Conservation (phyloP, 2,113 vertebrate species). For the Lathamus discolor region DNA sequence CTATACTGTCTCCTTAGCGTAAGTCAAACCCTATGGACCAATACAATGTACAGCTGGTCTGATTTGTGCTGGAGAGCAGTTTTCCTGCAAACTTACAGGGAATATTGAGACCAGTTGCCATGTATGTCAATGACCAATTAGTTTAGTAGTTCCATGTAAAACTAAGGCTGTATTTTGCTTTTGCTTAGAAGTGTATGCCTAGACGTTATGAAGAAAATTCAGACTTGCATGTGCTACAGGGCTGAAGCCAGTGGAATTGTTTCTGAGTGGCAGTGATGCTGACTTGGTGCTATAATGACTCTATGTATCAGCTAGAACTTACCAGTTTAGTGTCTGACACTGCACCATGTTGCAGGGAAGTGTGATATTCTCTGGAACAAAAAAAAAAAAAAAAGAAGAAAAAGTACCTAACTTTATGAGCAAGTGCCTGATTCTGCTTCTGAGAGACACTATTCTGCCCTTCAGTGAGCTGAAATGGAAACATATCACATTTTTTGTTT, state of each 20-base stretch:
- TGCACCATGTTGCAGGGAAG: not conserved
- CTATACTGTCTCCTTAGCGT: accelerated
- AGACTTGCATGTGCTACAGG: not conserved
- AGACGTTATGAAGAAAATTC: not conserved
- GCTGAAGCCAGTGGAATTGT: not conserved
- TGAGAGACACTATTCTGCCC: not conserved
- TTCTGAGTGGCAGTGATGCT: not conserved
- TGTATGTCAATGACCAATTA: not conserved
- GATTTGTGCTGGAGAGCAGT: not conserved
- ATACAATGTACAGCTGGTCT: not conserved
- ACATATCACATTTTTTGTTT: not conserved
- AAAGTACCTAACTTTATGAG: not conserved
- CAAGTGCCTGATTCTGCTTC: not conserved
- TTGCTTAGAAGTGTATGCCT: not conserved
- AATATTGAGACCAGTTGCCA: not conserved
- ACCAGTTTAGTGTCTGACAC: not conserved
- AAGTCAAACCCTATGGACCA: not conserved
- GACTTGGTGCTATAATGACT: not conserved
- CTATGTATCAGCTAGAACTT: not conserved
- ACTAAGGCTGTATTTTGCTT: not conserved
- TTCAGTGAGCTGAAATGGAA: not conserved
- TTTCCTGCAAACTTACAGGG: not conserved
- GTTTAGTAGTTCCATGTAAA: not conserved
- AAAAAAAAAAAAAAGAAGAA: too few relatives aligned
- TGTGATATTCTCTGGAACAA: not conserved